A percentile compares a stretch with the other conserved stretches of the same genome.
Evolutionary conservation across 2,113 vertebrate genomes (phyloP).

Genomic region (Terrapene triunguis): DNA sequence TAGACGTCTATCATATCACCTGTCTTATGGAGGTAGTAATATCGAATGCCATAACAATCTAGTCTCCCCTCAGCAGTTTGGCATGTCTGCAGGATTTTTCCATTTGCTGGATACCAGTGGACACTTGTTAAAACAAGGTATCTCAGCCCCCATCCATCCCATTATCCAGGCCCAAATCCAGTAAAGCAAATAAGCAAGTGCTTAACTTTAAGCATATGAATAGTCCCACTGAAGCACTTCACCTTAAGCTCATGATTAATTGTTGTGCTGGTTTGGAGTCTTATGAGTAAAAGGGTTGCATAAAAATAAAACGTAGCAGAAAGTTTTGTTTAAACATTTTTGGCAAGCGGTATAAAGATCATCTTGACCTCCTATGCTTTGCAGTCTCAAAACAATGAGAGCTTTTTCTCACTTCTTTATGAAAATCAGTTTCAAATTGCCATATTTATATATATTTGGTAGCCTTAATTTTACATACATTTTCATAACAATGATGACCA

Average conservation of each 20-base stretch:
- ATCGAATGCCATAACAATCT: not conserved
- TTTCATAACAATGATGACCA: slow-evolving; percentile 38
- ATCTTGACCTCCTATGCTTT: slow-evolving; percentile 66
- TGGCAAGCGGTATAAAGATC: slow-evolving; percentile 64
- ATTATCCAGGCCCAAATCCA: not conserved
- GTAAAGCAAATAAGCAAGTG: not conserved
- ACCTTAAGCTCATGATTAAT: not conserved
- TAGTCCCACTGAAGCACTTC: not conserved
- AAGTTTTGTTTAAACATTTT: slow-evolving; percentile 69
- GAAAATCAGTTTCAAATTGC: slow-evolving; percentile 59
- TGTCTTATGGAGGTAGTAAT: not conserved
- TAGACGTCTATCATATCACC: not conserved
- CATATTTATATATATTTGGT: slow-evolving; percentile 69
- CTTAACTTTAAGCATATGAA: not conserved
- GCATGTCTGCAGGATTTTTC: not conserved
- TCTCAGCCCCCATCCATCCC: not conserved
- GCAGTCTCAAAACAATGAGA: slow-evolving; percentile 58
- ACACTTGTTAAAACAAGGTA: not conserved
- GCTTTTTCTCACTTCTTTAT: slow-evolving; percentile 70
- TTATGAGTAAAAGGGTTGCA: no score
- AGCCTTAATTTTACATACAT: slow-evolving; percentile 46
- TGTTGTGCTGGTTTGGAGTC: not conserved
- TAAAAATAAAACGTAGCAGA: slow-evolving; percentile 5
- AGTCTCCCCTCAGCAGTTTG: not conserved
- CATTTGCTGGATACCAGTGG: not conserved